A percentile compares a stretch with the other conserved stretches of the same genome.
These are phyloP conservation scores for Plebejus melissa DNA, from an alignment of 2,888 invertebrate genomes.

Conservation along the genomic window DNA sequence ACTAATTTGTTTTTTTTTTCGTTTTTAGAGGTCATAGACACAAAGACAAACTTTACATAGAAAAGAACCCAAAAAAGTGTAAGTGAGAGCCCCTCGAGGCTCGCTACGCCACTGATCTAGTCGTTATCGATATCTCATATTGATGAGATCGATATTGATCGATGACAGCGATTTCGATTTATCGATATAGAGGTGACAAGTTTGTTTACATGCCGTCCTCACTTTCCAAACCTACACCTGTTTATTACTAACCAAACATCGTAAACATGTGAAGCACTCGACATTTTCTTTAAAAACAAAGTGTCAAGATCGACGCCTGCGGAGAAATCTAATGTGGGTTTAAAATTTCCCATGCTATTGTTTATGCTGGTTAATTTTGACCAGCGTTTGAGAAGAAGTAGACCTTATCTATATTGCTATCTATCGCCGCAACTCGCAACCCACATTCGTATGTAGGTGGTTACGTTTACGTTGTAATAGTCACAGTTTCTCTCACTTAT, in stretches of 20 bases:
- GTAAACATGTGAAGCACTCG: neutral
- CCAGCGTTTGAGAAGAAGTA: neutral
- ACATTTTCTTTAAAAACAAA: neutral
- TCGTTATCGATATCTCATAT: neutral
- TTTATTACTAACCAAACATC: neutral
- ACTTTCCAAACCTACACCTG: neutral
- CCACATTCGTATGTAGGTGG: conserved; percentile 6
- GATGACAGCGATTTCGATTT: neutral
- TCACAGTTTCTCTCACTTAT: neutral
- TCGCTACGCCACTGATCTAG: no score
- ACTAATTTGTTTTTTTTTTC: neutral
- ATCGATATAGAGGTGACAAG: neutral
- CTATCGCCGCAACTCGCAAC: neutral
- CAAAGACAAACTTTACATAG: no score
- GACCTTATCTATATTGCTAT: conserved; percentile 10
- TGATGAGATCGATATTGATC: neutral
- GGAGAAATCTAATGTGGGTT: neutral
- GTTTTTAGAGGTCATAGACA: no score
- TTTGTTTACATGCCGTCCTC: conserved; percentile 3
- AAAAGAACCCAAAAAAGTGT: no score
- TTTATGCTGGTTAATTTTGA: neutral
- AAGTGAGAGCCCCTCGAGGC: neutral
- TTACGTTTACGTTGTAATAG: conserved; percentile 4
- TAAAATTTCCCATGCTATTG: neutral
- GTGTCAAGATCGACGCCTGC: neutral